Conservation (phyloP, 2,113 vertebrate species). For the Megaptera novaeangliae region DNA sequence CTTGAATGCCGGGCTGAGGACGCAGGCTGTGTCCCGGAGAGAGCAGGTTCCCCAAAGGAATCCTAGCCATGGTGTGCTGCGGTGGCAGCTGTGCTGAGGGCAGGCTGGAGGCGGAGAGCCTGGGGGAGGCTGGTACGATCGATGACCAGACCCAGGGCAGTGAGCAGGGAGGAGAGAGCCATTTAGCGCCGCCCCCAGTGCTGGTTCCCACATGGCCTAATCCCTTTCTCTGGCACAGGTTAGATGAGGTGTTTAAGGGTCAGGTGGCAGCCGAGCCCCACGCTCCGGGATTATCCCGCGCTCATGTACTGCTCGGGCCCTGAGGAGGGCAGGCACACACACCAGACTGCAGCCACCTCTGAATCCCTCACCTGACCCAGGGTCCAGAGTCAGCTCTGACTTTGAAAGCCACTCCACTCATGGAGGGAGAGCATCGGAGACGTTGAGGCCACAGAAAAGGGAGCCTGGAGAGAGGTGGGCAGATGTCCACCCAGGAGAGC, state of each 20-base stretch:
- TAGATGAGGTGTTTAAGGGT: conserved; percentile 78
- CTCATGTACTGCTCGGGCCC: conserved; percentile 40
- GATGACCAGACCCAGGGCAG: background rate
- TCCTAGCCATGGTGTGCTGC: accelerated
- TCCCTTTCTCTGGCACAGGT: conserved; percentile 74
- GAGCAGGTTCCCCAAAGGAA: background rate
- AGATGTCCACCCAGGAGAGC: background rate
- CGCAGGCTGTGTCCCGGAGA: background rate
- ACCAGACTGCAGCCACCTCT: background rate
- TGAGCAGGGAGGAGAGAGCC: background rate
- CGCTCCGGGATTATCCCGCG: conserved; percentile 75
- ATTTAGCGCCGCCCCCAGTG: background rate
- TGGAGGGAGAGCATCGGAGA: background rate
- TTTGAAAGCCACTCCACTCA: background rate
- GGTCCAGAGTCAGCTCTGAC: background rate
- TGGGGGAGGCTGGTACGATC: background rate
- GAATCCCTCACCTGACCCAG: background rate
- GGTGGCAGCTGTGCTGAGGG: background rate
- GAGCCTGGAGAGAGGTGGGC: background rate
- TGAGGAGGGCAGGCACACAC: accelerated
- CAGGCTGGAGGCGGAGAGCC: background rate
- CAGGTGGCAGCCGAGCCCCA: conserved; percentile 65
- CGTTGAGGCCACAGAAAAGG: accelerated
- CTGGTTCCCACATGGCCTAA: conserved; percentile 38
- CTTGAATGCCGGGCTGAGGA: background rate